These are phyloP conservation scores for Drosophila gaucha DNA, from an alignment of 2,888 invertebrate species.

Conservation along the genomic window DNA sequence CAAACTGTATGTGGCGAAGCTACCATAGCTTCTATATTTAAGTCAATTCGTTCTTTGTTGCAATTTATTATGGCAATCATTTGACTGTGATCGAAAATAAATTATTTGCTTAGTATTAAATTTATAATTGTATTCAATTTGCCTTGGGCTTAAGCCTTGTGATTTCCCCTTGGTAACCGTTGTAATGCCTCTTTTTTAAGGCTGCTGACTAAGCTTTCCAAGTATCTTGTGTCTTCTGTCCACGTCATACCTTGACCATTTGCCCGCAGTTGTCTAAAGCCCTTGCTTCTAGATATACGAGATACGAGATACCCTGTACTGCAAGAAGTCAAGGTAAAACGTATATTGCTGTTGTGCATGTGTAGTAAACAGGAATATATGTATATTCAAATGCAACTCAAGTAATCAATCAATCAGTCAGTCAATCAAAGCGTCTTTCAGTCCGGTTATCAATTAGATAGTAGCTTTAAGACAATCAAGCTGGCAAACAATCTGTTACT, in stretches of 20 bases:
- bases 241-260: slow-evolving; percentile 11
- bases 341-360: neutral
- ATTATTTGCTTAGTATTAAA: neutral
- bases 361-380: no score
- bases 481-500: no score
- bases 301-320: neutral
- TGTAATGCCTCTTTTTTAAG: neutral
- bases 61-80: neutral
- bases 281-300: neutral
- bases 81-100: neutral
- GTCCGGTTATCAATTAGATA: no score
- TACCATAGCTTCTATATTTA: neutral
- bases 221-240: neutral
- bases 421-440: no score
- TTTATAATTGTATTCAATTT: neutral
- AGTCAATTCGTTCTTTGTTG: neutral
- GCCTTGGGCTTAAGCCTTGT: neutral
- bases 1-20: no score
- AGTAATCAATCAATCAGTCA: neutral
- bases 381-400: no score
- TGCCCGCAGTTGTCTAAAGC: neutral
- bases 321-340: neutral
- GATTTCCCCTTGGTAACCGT: neutral
- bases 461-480: no score
- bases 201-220: neutral